Evolutionary conservation across 2,797 vertebrate species (phyloP).

Genomic region (Carcharodon carcharias): DNA sequence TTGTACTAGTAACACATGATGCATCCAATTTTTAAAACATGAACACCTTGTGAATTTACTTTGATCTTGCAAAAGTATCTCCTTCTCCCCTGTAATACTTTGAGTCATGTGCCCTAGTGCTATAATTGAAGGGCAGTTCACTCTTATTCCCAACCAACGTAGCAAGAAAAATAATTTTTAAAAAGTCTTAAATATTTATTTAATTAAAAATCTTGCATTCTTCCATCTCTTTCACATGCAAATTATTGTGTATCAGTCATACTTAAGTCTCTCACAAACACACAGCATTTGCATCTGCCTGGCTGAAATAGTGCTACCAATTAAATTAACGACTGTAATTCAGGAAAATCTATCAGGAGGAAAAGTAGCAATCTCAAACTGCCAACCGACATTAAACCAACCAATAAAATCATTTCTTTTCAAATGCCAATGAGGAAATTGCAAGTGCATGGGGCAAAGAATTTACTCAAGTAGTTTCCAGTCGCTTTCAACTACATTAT

Average conservation of each 20-base stretch:
- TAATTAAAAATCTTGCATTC: neutral
- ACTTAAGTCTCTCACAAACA: neutral
- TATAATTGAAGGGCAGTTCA: neutral
- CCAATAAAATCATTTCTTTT: neutral
- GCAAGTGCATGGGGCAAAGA: neutral
- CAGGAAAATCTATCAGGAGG: neutral
- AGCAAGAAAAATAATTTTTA: neutral
- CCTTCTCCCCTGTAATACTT: neutral
- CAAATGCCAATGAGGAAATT: neutral
- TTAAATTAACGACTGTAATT: neutral
- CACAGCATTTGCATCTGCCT: neutral
- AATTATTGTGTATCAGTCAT: neutral
- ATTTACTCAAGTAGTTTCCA: neutral
- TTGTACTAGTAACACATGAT: neutral
- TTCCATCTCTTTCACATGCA: neutral
- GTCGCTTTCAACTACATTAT: neutral
- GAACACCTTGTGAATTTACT: neutral
- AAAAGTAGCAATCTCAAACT: neutral
- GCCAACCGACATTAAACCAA: neutral
- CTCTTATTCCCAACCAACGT: neutral
- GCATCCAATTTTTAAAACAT: neutral
- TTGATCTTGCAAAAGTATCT: neutral
- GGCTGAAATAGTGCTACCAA: neutral
- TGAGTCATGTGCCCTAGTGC: neutral
- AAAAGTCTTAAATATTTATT: neutral